phyloP scores from a whole-genome alignment of 1,140 invertebrate species.

The Neodiprion pinetum region DNA sequence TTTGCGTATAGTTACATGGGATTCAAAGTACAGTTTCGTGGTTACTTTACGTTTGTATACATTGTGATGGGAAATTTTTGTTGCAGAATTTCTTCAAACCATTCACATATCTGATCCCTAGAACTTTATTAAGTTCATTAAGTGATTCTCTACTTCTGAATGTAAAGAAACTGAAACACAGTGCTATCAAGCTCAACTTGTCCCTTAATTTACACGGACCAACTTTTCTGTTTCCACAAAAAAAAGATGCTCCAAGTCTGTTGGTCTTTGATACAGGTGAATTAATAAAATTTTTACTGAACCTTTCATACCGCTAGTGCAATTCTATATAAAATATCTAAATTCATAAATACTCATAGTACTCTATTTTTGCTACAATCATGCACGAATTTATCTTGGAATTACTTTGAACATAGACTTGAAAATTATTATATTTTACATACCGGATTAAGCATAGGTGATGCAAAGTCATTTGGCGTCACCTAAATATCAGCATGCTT shows the following conservation, averaged over 20 bases:
- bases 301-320: neutral
- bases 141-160: constrained; percentile 43
- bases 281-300: constrained; percentile 10
- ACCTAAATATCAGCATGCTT: too few species aligned
- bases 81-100: constrained; percentile 74
- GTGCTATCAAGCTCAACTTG: constrained; percentile 71
- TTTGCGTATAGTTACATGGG: neutral
- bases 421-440: too few species aligned
- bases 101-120: constrained; percentile 53
- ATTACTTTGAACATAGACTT: too few species aligned
- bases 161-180: constrained; percentile 64
- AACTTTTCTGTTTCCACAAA: constrained; percentile 79
- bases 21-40: constrained; percentile 39
- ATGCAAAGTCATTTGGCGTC: neutral
- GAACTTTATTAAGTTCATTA: constrained; percentile 30
- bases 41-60: constrained; percentile 38
- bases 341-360: neutral
- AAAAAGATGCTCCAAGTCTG: constrained; percentile 80
- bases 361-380: neutral
- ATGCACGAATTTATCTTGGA: too few species aligned
- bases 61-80: constrained; percentile 34
- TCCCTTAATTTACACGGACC: constrained; percentile 78
- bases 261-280: constrained; percentile 78
- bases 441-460: too few species aligned
- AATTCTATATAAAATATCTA: too few species aligned